Evolutionary conservation across 2,797 vertebrate genomes (phyloP), one percentile per base, ranked within the genome.

Genomic region (Caiman crocodilus): DNA sequence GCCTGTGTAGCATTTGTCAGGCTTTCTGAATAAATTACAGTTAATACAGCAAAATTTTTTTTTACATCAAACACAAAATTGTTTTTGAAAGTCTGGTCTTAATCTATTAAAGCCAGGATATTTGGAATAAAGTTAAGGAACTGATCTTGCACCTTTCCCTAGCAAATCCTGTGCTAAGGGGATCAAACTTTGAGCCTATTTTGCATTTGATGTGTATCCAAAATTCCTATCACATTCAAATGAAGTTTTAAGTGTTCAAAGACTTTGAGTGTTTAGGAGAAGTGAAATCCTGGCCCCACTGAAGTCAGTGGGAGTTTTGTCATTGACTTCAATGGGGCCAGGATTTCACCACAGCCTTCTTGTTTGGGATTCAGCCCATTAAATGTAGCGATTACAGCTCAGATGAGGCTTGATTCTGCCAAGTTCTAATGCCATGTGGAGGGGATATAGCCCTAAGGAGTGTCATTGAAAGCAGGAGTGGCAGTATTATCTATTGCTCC

Each of bases 81-180:
- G 0, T 20, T 32, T 7, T 0, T 4, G 32, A 26, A 57, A 4
- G 56, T 4, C 4, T 3, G 73, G n/a, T 4, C 2, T 78, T 16
- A 7, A 56, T 4, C 50, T 25, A 14, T 56, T 15, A 50, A 2
- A 25, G 30, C 6, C 5, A 8, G 14, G 56, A 6, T 0, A 50
- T 64, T 0, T 28, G 20, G 25, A 35, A 30, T 26, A 15, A 61
- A 26, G 76, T 42, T 35, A 61, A 16, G 82, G 30, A 26, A 2
- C 6, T 0, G 69, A 60, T 78, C 23, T 23, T 60, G 74, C 17
- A 30, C 28, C 17, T 28, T 76, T 76, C 21, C 14, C 28, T 12
- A 57, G 28, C 28, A 57, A 57, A 57, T 0, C 76, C 12, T 32
- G 67, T 1, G 50, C 26, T 4, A 14, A 71, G 80, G 26, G 63